Percentiles rank a stretch among this genome's conserved stretches.
Conservation (phyloP, 2,113 vertebrate species). For the Raja brachyura region DNA sequence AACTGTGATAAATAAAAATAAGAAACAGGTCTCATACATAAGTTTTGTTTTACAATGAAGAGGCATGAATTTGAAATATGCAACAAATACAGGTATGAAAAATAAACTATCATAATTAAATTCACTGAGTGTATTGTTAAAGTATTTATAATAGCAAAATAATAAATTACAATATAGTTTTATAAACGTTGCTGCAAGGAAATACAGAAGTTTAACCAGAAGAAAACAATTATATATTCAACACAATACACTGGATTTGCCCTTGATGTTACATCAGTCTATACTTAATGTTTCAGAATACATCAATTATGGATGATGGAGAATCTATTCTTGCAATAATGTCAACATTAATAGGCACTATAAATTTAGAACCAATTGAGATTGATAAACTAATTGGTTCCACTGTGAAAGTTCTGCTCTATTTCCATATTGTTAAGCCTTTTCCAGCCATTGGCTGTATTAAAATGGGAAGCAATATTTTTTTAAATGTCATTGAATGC, state of each 20-base stretch:
- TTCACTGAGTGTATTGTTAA: neutral
- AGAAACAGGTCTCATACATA: neutral
- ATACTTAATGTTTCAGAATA: neutral
- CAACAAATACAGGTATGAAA: neutral
- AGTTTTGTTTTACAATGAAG: neutral
- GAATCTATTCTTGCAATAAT: neutral
- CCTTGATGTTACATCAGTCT: neutral
- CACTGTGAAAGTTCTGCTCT: neutral
- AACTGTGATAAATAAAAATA: neutral
- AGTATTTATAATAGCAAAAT: neutral
- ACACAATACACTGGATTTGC: neutral
- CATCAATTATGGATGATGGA: neutral
- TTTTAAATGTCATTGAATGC: neutral
- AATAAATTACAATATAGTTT: neutral
- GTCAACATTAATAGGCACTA: neutral
- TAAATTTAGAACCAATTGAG: neutral
- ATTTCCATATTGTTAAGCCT: neutral
- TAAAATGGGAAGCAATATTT: neutral
- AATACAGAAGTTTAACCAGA: neutral
- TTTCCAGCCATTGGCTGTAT: neutral
- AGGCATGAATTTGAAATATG: neutral
- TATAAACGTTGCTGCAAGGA: neutral
- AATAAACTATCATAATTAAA: neutral
- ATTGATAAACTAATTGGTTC: neutral
- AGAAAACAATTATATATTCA: neutral